These are phyloP conservation scores for Lathamus discolor DNA, from an alignment of 2,113 vertebrate species.

Conservation along the genomic window DNA sequence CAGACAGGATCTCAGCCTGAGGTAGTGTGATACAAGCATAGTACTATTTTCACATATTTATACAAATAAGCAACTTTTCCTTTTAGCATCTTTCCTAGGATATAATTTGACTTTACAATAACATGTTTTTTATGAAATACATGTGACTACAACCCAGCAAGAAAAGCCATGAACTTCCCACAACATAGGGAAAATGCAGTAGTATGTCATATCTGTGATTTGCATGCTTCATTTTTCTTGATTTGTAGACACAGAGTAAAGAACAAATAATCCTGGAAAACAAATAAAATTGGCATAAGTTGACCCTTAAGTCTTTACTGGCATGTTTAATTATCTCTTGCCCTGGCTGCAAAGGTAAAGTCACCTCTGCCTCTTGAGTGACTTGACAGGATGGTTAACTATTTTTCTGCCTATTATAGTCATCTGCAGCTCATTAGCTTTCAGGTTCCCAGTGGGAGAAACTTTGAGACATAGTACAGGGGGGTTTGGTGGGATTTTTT, in stretches of 20 bases:
- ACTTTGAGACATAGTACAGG: not conserved
- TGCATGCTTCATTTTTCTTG: not conserved
- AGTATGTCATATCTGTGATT: not conserved
- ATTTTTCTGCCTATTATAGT: conserved; percentile 39
- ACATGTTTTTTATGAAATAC: not conserved
- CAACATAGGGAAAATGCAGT: not conserved
- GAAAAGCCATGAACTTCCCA: not conserved
- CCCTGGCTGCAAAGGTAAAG: not conserved
- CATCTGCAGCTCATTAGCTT: conserved; percentile 36
- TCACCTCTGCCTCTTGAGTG: not conserved
- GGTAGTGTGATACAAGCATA: not conserved
- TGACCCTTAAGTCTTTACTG: not conserved
- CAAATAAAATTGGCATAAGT: not conserved
- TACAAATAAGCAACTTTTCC: not conserved
- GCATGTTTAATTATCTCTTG: not conserved
- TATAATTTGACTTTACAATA: not conserved
- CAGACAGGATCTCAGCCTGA: not conserved
- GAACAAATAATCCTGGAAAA: not conserved
- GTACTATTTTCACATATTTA: not conserved
- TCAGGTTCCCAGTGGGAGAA: not conserved
- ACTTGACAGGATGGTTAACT: conserved; percentile 13
- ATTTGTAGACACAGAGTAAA: not conserved
- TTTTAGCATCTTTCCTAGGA: not conserved
- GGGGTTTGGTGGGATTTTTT: not conserved
- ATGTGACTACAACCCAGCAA: not conserved